These are phyloP conservation scores for Thumatha senex DNA, from an alignment of 2,888 invertebrate genomes.

Conservation along the genomic window DNA sequence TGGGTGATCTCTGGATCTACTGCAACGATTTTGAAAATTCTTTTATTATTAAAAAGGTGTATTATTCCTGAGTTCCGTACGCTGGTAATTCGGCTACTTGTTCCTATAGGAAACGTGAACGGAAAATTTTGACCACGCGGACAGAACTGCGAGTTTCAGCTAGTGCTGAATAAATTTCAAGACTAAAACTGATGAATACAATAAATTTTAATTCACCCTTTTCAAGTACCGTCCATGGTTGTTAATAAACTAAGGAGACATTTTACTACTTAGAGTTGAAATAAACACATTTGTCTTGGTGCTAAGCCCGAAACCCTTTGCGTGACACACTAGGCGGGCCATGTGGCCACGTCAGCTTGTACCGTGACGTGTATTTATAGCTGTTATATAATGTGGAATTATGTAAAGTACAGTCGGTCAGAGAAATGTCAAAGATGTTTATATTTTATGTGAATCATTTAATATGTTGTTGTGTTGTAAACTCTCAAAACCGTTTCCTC, in stretches of 20 bases:
- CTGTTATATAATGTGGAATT: constrained; percentile 29
- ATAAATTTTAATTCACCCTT: constrained; percentile 20
- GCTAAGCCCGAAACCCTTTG: constrained; percentile 39
- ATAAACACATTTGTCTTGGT: constrained; percentile 45
- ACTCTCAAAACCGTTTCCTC: no score
- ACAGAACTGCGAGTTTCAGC: no score
- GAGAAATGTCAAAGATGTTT: constrained; percentile 1
- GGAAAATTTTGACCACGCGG: no score
- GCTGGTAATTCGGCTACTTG: no score
- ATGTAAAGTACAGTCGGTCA: constrained; percentile 23
- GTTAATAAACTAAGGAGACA: constrained; percentile 28
- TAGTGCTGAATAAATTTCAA: no score
- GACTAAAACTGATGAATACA: neutral
- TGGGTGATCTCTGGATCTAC: no score
- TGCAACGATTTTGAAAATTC: no score
- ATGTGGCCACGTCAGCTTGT: constrained; percentile 37
- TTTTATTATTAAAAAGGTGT: no score
- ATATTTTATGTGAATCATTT: neutral
- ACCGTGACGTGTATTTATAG: constrained; percentile 43
- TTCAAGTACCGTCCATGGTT: constrained; percentile 26
- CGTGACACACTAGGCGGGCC: constrained; percentile 38
- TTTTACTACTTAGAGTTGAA: constrained; percentile 34
- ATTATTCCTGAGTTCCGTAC: no score
- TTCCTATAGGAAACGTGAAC: no score
- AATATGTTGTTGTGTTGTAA: neutral